Evolutionary conservation across 1,140 invertebrate genomes (phyloP), one percentile per base, ranked within the genome.

Genomic region (Drosophila bipectinata): DNA sequence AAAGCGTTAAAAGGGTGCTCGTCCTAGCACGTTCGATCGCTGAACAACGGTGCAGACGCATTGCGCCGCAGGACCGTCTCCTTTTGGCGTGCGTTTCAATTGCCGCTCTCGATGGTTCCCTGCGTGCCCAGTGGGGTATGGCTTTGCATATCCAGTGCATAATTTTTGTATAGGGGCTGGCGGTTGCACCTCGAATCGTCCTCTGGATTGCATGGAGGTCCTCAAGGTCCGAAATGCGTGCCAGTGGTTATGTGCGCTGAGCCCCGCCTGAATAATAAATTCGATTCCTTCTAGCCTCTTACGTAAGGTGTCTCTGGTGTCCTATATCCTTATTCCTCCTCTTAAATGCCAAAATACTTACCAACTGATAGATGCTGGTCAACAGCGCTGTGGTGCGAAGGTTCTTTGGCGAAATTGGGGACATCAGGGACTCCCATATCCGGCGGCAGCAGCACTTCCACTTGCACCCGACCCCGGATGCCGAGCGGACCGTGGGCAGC

Each of bases 121-220:
- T 47, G 62, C 66, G 73, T 24, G 84, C 72, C 61, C 84, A 83
- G 85, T 91, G 89, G 89, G 89, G 89, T 91, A 91, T 91, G 89
- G 89, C 81, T 91, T 91, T 91, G 84, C 89, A 91, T 91, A 91
- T 91, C 89, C 89, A 91, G 90, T 87, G 85, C 79, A 54, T 81
- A 91, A 91, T 91, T 91, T 91, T 91, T 91, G 77, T 48, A n/a
- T 10, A 45, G 77, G 89, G 79, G 81, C 49, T 30, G 6, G 53
- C 45, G 63, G 80, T 78, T 90, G 90, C 72, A 83, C 72, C 21
- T 37, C 47, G 10, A 30, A 62, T 3, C 1, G 15, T 5, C 32
- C 14, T 1, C 9, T 52, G 81, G 73, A 84, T 84, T 45, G 80
- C 76, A 41, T 1, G 66, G 41, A 51, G 51, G 26, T 49, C 52